Base-by-base conservation (phyloP, 1,140 invertebrate species). In the Caenorhabditis remanei region DNA sequence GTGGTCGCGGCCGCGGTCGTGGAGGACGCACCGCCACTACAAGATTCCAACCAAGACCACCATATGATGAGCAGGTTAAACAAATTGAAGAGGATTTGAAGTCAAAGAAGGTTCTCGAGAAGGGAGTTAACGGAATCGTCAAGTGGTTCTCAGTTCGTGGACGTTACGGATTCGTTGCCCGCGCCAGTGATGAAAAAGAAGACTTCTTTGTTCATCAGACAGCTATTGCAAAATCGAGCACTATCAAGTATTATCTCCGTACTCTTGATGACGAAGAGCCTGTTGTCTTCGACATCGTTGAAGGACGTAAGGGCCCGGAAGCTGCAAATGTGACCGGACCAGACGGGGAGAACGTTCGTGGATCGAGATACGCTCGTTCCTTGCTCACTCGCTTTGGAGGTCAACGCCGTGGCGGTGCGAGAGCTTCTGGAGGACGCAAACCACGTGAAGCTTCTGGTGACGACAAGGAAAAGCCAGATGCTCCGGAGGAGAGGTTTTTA, bases 291-390 rank as follows among this genome's bases (percentile, higher is more conserved):
- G 65, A 88, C 87, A 65, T 88, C 46, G 87, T 88, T 41, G 84
- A 88, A 24, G 87, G 88, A 32, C 48, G 43, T 19, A 83, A 88
- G 53, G 88, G 88, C 2, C 88, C 86, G 5, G 88, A 88, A 84
- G 88, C 88, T 13, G 88, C 88, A 43, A 84, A 83, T 16, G 88
- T 88, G n/a, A 88, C 88, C n/a, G 88, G 88, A 83, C 88, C 88
- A n/a, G 85, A 88, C 48, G 88, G 88, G 2, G 50, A 21, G 32
- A 61, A 83, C 21, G 88, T 88, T 11, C 71, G 87, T 40, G 88
- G 88, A 79, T 85, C 85, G 21, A 71, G 50, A 40, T 79, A 21
- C 46, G 71, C 71, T 32, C 71, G 71, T 53, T 50, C 43, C 9
- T 14, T 79, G 46, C 43, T 79, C 46, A 50, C 43, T 13, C 43